These are phyloP conservation scores for Holacanthella duospinosa DNA, from an alignment of 2,888 invertebrate species.

Conservation along the genomic window DNA sequence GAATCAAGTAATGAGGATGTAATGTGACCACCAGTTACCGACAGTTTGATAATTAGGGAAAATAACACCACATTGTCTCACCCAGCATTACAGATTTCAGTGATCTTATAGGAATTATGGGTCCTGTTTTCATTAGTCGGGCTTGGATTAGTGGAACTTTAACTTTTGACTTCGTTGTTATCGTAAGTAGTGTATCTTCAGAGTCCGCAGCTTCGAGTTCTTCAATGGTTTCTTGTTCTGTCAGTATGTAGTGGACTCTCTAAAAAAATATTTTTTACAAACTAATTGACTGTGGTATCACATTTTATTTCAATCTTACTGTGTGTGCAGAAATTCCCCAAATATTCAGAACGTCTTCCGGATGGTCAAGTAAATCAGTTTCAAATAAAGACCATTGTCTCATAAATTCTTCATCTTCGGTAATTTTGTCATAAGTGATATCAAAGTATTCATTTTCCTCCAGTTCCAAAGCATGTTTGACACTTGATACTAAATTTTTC, in stretches of 20 bases:
- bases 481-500: background rate
- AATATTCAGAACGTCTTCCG: constrained; percentile 21
- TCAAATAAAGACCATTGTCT: constrained; percentile 21
- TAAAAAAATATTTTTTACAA: background rate
- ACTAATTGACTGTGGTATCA: background rate
- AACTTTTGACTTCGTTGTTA: background rate
- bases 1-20: constrained; percentile 4
- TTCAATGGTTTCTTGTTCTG: background rate
- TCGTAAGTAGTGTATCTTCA: background rate
- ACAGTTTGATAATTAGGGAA: too few relatives aligned
- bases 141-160: constrained; percentile 16
- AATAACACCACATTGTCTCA: too few relatives aligned
- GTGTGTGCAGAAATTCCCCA: constrained; percentile 28
- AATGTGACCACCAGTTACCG: background rate
- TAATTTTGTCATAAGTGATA: constrained; percentile 12
- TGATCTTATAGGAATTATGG: constrained; percentile 15
- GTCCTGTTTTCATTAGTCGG: constrained; percentile 21
- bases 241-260: constrained; percentile 10
- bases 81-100: constrained; percentile 25
- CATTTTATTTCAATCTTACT: constrained; percentile 13
- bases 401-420: constrained; percentile 13
- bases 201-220: background rate
- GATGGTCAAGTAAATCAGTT: constrained; percentile 17
- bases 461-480: background rate
- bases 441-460: constrained; percentile 15